These are phyloP conservation scores for Ornithoptera priamus DNA, from an alignment of 2,888 invertebrate species.

Conservation along the genomic window DNA sequence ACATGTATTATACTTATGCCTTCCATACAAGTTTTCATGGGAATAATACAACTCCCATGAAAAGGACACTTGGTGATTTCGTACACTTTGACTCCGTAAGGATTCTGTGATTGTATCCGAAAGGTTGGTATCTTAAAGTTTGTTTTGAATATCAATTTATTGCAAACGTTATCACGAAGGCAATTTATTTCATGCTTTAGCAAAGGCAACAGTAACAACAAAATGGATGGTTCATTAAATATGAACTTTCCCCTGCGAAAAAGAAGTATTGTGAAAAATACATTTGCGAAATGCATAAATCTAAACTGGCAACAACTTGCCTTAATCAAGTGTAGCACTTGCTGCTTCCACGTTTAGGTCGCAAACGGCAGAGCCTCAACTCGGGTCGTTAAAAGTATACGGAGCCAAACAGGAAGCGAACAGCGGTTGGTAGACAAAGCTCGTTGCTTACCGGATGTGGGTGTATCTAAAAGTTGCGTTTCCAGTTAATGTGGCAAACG, in stretches of 20 bases:
- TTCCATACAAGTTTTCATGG: too few species aligned
- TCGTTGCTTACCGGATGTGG: conserved; percentile 52
- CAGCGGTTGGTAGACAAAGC: conserved; percentile 51
- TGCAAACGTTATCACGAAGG: conserved; percentile 1
- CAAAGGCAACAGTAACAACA: conserved; percentile 35
- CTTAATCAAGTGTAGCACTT: conserved; percentile 37
- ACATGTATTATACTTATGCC: too few species aligned
- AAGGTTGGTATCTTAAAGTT: too few species aligned
- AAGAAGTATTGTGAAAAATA: conserved; percentile 54
- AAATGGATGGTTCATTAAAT: conserved; percentile 58
- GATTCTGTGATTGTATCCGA: too few species aligned
- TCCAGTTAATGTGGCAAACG: conserved; percentile 30
- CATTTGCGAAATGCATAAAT: conserved; percentile 67
- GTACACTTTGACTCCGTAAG: too few species aligned
- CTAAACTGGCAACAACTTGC: conserved; percentile 38
- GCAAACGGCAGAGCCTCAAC: conserved; percentile 31
- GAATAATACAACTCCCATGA: too few species aligned
- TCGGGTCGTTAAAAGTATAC: conserved; percentile 53
- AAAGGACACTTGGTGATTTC: too few species aligned
- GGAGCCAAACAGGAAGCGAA: conserved; percentile 47
- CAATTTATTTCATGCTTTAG: conserved; percentile 27
- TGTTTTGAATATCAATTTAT: not conserved
- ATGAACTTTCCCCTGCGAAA: conserved; percentile 46
- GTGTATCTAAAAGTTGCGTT: conserved; percentile 37
- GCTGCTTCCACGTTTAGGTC: conserved; percentile 34